Base-by-base conservation (phyloP, 2,888 invertebrate species). In the Apamea anceps region DNA sequence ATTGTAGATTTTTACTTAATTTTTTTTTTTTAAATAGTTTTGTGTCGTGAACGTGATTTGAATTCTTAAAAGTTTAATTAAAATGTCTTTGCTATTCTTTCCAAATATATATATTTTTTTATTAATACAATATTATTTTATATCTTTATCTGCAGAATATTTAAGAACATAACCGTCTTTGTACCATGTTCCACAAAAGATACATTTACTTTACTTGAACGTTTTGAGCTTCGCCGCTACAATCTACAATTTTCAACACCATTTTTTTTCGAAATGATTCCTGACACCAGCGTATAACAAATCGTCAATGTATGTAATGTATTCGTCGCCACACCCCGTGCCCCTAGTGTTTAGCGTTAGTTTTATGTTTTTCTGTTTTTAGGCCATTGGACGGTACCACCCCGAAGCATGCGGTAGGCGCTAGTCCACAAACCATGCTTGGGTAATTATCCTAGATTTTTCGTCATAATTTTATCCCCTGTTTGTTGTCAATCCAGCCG, bases 371-470 rank as follows among this genome's bases (percentile, higher is more conserved):
- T 94, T 96, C 95, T 96, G 95, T 96, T 98, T 97, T 96, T 97
- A 97, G 98, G 97, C 97, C 97, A 92, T 97, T 98, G 97, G 97
- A 97, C 93, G 96, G 96, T 93, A 96, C 96, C 88, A 95, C 97
- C 80, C 96, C 97, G 96, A 97, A 97, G 97, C 97, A 96, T 96
- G 97, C 97, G 88, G 96, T 97, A 96, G 96, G 96, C 91, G 96
- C 96, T 96, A 97, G 95, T 92, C 97, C 97, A 96, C 97, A 97
- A 97, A 94, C 97, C 95, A 95, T 96, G 95, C 97, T 97, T 96
- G 97, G 97, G 97, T 98, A 97, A 98, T 97, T 97, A 96, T 97
- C 90, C 78, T 90, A 82, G 88, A 89, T 92, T 84, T 83, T 79
- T 80, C 54, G 25, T 15, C 71, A 81, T 81, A 60, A n/a, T 60